Evolutionary conservation across 1,140 invertebrate genomes (phyloP), one percentile per base, ranked within the genome.

Genomic region (Pomacea maculata): DNA sequence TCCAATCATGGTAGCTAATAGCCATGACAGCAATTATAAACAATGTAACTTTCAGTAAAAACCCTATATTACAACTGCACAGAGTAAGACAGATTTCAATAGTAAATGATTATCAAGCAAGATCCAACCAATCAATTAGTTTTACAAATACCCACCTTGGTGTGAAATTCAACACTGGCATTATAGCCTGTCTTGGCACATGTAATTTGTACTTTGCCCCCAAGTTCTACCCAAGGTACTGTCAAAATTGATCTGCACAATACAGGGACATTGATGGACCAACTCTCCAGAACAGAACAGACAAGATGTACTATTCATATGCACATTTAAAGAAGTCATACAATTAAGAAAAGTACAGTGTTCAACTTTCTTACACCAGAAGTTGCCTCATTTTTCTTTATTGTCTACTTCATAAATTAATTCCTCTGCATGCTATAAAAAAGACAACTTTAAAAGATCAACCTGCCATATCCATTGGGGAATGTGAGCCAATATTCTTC

Each of bases 161-260:
- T 92, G 73, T 91, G 87, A 80, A 93, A 93, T 25, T 93, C 92
- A 17, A 93, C 90, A 61, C 87, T 91, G 21, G 92, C 92, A 78
- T 83, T 89, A 82, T 91, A 93, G n/a, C 92, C 92, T 25, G 92
- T 93, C 85, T 93, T 92, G 34, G 91, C 88, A 87, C 93, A 93
- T 14, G 78, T 80, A 1, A 92, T 84, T 12, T 78, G 84, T 17
- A 91, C 86, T 83, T 92, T 92, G 65, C 93, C 93, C 68, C 92
- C 93, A 2, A 93, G 81, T 83, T 93, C 93, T 61, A 93, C 89
- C 93, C 93, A 93, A 11, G 93, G 93, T 12, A 92, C 91, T 45
- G 89, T 90, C 83, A 93, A 87, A 70, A 93, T 93, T n/a, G 92
- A 92, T 67, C 91, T 92, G 79, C 55, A 61, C 57, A 61, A 17